Conservation (phyloP, 2,888 invertebrate species). For the Eudemis profundana region DNA sequence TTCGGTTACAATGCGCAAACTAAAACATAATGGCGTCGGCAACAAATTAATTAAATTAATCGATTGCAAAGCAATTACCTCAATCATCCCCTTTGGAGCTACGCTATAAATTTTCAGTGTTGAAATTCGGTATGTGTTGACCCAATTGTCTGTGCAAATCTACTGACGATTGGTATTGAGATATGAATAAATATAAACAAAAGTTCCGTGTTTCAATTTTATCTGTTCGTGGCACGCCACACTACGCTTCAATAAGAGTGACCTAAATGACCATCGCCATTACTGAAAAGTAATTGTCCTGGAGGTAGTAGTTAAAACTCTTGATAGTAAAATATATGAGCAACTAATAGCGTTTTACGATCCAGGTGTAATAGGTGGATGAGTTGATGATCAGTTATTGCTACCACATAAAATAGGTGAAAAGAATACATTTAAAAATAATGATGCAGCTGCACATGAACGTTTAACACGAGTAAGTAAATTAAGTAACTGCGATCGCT, state of each 20-base stretch:
- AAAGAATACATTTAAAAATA: no score
- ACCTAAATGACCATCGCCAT: slow-evolving; percentile 39
- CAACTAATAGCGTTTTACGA: no score
- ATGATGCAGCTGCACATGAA: no score
- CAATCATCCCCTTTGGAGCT: slow-evolving; percentile 4
- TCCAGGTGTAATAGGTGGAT: no score
- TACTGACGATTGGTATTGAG: slow-evolving; percentile 5
- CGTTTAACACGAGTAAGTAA: no score
- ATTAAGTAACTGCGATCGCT: no score
- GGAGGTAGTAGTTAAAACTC: slow-evolving; percentile 8
- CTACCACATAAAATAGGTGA: no score
- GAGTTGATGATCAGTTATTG: background rate
- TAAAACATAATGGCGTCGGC: background rate
- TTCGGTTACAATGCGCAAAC: slow-evolving; percentile 32
- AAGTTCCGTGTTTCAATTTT: slow-evolving; percentile 30
- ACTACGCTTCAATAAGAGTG: slow-evolving; percentile 14
- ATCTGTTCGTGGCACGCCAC: slow-evolving; percentile 27
- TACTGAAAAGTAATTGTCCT: slow-evolving; percentile 34
- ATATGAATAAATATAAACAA: slow-evolving; percentile 2
- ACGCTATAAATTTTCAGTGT: slow-evolving; percentile 11
- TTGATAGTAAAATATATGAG: background rate
- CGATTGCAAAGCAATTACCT: slow-evolving; percentile 12
- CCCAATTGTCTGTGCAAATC: slow-evolving; percentile 3
- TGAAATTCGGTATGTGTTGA: slow-evolving; percentile 13
- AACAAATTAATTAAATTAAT: slow-evolving; percentile 10